Evolutionary conservation across 2,113 vertebrate genomes (phyloP).

Genomic region (Enhydra lutris): DNA sequence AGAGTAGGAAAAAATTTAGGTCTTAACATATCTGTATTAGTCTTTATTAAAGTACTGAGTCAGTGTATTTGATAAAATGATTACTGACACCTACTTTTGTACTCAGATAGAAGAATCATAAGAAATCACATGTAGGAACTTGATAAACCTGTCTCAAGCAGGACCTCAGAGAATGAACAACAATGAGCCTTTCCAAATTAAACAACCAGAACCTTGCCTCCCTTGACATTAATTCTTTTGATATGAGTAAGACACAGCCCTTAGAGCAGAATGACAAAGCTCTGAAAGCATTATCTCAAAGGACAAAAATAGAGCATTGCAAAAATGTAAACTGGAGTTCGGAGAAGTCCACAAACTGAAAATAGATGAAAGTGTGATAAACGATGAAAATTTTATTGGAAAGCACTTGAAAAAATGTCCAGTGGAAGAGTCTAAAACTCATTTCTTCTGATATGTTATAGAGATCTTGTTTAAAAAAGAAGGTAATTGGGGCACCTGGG

Average conservation of each 20-base stretch:
- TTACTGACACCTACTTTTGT: background rate
- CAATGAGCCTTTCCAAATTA: background rate
- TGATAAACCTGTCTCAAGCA: background rate
- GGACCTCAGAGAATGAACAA: background rate
- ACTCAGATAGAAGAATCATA: background rate
- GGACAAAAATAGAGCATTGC: background rate
- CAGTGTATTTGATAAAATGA: background rate
- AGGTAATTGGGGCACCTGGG: background rate
- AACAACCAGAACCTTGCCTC: rapidly evolving
- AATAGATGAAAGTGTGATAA: background rate
- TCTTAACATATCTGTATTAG: background rate
- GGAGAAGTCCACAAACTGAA: background rate
- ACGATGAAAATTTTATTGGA: background rate
- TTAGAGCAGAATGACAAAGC: background rate
- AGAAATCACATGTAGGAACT: background rate
- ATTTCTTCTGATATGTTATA: background rate
- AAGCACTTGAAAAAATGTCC: background rate
- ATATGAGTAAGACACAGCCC: background rate
- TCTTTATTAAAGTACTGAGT: background rate
- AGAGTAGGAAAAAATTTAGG: background rate
- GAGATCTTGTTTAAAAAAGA: background rate
- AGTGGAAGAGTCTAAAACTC: background rate
- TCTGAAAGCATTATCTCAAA: background rate
- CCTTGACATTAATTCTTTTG: background rate
- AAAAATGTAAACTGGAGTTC: background rate